These are phyloP conservation scores for Graphium colonna DNA, from an alignment of 2,888 invertebrate species.

Conservation along the genomic window DNA sequence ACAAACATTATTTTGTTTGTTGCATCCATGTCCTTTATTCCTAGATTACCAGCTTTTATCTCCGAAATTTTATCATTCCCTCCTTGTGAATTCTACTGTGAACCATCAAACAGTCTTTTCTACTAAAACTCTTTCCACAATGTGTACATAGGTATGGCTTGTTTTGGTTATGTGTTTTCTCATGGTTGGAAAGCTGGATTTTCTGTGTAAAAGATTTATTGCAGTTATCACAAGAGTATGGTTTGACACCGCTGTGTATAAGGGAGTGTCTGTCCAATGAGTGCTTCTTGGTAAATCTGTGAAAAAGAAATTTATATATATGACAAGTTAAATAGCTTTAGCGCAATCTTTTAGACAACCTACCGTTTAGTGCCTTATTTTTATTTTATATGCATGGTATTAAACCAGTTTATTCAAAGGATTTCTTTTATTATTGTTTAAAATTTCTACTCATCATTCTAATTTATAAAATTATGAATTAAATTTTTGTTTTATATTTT, in stretches of 20 bases:
- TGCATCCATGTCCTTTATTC: no score
- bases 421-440: no score
- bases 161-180: conserved; percentile 11
- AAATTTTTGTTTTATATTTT: no score
- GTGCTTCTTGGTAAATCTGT: conserved; percentile 30
- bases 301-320: no score
- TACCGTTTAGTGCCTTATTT: no score
- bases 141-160: conserved; percentile 22
- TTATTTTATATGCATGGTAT: no score
- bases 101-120: conserved; percentile 23
- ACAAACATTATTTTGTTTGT: no score
- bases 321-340: no score
- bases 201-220: conserved; percentile 14
- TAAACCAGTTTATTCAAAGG: no score
- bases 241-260: conserved; percentile 14
- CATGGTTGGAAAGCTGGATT: conserved; percentile 26
- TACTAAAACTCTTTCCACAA: conserved; percentile 32
- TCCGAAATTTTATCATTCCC: neutral
- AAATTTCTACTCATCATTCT: no score
- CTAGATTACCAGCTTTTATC: conserved; percentile 7
- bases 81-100: conserved; percentile 16
- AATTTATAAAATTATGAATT: no score
- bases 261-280: conserved; percentile 30
- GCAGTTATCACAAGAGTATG: conserved; percentile 5
- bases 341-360: no score